Percentiles rank a stretch among this genome's conserved stretches.
Conservation (phyloP, 2,113 vertebrate genomes). For the Acanthisitta chloris region DNA sequence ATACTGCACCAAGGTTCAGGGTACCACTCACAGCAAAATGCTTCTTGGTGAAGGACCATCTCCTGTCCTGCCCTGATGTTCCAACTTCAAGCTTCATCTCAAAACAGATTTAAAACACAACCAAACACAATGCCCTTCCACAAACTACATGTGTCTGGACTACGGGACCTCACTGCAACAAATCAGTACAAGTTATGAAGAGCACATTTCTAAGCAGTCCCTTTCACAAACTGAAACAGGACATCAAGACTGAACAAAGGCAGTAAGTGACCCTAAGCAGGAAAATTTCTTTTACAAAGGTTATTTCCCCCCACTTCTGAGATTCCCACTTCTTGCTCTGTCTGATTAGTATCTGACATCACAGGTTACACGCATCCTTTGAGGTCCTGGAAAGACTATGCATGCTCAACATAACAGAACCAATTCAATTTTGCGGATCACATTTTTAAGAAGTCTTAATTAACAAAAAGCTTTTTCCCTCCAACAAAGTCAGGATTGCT, state of each 20-base stretch:
- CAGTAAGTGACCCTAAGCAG: background rate
- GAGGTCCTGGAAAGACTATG: background rate
- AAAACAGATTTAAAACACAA: background rate
- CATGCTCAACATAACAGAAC: background rate
- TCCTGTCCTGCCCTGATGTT: background rate
- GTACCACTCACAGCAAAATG: background rate
- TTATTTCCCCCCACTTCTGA: background rate
- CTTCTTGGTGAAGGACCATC: rapidly evolving
- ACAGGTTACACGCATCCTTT: background rate
- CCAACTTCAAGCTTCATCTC: background rate
- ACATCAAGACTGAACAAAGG: background rate
- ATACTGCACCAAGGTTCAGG: background rate
- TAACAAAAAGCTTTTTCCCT: background rate
- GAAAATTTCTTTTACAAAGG: background rate
- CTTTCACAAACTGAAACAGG: background rate
- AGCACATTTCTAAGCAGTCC: background rate
- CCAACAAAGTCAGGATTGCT: background rate
- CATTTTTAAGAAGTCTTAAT: background rate
- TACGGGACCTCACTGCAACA: rapidly evolving
- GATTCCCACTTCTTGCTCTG: background rate
- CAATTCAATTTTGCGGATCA: background rate
- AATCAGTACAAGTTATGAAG: background rate
- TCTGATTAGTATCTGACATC: background rate
- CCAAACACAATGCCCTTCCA: background rate
- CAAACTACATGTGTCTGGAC: rapidly evolving